Conservation (phyloP, 2,113 vertebrate genomes). For the Ahaetulla prasina region DNA sequence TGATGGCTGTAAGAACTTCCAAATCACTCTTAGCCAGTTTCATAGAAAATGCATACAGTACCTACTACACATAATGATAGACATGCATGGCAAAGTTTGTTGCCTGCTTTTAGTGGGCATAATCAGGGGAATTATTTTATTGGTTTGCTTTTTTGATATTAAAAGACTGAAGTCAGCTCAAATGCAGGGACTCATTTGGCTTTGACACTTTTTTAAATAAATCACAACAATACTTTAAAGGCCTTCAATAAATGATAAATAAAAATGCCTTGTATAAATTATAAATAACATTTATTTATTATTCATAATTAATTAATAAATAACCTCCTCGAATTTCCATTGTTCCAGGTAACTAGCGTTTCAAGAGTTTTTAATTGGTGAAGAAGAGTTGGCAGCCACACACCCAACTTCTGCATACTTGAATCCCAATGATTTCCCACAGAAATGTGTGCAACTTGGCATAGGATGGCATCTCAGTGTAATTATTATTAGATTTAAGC, state of each 20-base stretch:
- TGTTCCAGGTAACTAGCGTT: neutral
- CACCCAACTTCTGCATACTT: neutral
- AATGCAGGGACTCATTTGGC: neutral
- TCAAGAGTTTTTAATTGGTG: neutral
- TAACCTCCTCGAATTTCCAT: neutral
- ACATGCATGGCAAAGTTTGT: neutral
- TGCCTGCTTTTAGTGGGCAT: no score
- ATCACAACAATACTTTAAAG: neutral
- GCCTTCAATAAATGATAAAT: neutral
- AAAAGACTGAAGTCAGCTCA: neutral
- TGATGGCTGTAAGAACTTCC: neutral
- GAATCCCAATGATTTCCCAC: neutral
- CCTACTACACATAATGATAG: neutral
- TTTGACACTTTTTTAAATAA: neutral
- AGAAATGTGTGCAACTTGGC: neutral
- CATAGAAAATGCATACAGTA: neutral
- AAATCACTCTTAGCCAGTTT: neutral
- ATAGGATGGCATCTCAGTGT: neutral
- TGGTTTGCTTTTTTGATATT: neutral
- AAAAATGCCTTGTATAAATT: neutral
- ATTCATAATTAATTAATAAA: neutral
- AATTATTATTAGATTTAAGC: neutral
- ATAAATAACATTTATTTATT: neutral
- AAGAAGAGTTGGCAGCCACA: neutral
- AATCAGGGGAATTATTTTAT: neutral